Evolutionary conservation across 2,888 invertebrate genomes (phyloP).

Genomic region (Amorpha juglandis): DNA sequence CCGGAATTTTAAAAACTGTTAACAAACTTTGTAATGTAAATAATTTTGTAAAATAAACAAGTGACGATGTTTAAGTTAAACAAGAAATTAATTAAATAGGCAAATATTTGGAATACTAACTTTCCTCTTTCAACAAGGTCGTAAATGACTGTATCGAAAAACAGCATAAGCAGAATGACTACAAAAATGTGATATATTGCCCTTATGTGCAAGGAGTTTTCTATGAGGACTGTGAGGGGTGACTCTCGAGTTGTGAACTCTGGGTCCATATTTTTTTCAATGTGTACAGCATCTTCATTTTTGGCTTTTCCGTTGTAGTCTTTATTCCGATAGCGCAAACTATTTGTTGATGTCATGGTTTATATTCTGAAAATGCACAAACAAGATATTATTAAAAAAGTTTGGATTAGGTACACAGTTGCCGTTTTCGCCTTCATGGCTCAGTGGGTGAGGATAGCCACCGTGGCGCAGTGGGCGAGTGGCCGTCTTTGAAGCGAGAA

Average conservation of each 20-base stretch:
- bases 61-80: too few species aligned
- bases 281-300: slow-evolving; percentile 50
- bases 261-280: slow-evolving; percentile 44
- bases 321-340: slow-evolving; percentile 37
- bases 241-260: slow-evolving; percentile 90
- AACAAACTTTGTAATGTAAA: too few species aligned
- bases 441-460: too few species aligned
- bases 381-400: not conserved
- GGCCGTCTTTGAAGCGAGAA: too few species aligned
- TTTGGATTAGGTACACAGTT: too few species aligned
- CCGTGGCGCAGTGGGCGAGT: too few species aligned
- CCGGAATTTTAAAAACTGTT: too few species aligned
- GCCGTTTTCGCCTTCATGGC: too few species aligned
- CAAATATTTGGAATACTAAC: too few species aligned
- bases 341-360: slow-evolving; percentile 22
- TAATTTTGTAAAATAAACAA: too few species aligned
- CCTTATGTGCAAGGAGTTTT: slow-evolving; percentile 89
- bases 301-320: slow-evolving; percentile 44
- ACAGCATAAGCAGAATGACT: slow-evolving; percentile 88
- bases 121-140: slow-evolving; percentile 90
- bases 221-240: slow-evolving; percentile 90
- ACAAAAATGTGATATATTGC: slow-evolving; percentile 94
- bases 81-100: too few species aligned
- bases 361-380: slow-evolving; percentile 30
- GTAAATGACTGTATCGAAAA: slow-evolving; percentile 88